Evolutionary conservation across 2,797 vertebrate genomes (phyloP), one percentile per base, ranked within the genome.

Genomic region (Argentina silus): DNA sequence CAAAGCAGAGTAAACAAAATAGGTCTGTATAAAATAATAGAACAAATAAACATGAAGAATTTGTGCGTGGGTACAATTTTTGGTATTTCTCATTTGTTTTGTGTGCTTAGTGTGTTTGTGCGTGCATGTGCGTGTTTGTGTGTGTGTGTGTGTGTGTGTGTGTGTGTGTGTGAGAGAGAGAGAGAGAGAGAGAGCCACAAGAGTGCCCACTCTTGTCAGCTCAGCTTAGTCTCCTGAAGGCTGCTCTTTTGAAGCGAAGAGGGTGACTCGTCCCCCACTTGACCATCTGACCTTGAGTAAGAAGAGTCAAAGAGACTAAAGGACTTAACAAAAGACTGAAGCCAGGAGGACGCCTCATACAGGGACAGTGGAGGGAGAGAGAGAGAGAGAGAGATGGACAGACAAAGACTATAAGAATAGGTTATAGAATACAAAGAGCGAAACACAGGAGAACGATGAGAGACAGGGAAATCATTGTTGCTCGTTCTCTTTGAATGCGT

Each of bases 231-330:
- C 70, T 75, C 67, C 60, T 70, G 61, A 76, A 61, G 51, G 60
- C 76, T 48, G 72, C 72, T 67, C 66, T 42, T 81, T 85, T 83
- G 56, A 80, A 15, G 69, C 79, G 17, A 81, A 86, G 78, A 78
- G 74, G 67, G 51, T 3, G 51, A 76, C 77, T 17, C 21, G 73
- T 81, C 61, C 60, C 75, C 68, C 59, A 64, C 67, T 82, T 73
- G 63, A 85, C 73, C 72, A 4, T 65, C 47, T 81, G 79, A 87
- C 81, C 78, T 87, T 82, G 79, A 80, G 70, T 76, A 74, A 56
- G 81, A 81, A 47, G 44, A 77, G 62, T 9, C 67, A 61, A 15
- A 45, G 61, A 76, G 53, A 81, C 70, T 61, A 75, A 65, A 84
- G 66, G 47, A 11, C 68, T 78, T 19, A 27, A 78, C 19, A 64